These are phyloP conservation scores for Cylas formicarius DNA, from an alignment of 1,140 invertebrate genomes.

Conservation along the genomic window DNA sequence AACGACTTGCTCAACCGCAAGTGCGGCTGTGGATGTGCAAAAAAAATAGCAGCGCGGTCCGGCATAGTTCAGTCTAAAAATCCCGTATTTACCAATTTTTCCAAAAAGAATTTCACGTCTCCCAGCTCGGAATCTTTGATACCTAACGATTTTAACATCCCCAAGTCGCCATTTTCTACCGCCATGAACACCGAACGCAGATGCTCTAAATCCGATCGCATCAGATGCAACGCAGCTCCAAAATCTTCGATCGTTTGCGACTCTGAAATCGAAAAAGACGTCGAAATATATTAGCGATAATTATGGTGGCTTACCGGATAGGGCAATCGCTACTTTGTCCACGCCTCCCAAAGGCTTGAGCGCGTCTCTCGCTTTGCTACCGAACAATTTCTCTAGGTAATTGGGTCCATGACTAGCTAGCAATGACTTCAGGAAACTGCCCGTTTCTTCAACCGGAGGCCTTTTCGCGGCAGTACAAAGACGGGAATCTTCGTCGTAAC, in stretches of 20 bases:
- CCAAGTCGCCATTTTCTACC: slow-evolving; percentile 90
- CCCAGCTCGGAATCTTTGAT: slow-evolving; percentile 93
- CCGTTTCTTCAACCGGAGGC: slow-evolving; percentile 92
- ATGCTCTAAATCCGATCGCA: slow-evolving; percentile 83
- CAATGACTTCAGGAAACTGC: slow-evolving; percentile 87
- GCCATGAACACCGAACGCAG: slow-evolving; percentile 91
- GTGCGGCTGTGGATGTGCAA: slow-evolving; percentile 39
- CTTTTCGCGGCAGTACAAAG: slow-evolving; percentile 94
- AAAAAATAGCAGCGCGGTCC: slow-evolving; percentile 41
- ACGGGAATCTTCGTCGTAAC: slow-evolving; percentile 79
- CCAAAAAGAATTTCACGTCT: slow-evolving; percentile 96
- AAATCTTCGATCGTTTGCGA: slow-evolving; percentile 95
- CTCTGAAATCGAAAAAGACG: slow-evolving; percentile 54
- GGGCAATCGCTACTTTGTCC: slow-evolving; percentile 86
- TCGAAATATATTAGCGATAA: slow-evolving; percentile 1
- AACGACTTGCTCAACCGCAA: slow-evolving; percentile 38
- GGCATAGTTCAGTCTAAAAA: slow-evolving; percentile 82
- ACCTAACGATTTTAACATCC: slow-evolving; percentile 87
- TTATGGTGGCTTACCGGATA: slow-evolving; percentile 65
- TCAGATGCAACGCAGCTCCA: slow-evolving; percentile 75
- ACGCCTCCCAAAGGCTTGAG: slow-evolving; percentile 85
- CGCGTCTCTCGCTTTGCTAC: slow-evolving; percentile 85
- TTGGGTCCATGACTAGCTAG: slow-evolving; percentile 91
- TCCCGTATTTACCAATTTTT: slow-evolving; percentile 92
- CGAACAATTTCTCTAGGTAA: slow-evolving; percentile 92